Evolutionary conservation across 2,797 vertebrate genomes (phyloP).

Genomic region (Sorex maritimensis): DNA sequence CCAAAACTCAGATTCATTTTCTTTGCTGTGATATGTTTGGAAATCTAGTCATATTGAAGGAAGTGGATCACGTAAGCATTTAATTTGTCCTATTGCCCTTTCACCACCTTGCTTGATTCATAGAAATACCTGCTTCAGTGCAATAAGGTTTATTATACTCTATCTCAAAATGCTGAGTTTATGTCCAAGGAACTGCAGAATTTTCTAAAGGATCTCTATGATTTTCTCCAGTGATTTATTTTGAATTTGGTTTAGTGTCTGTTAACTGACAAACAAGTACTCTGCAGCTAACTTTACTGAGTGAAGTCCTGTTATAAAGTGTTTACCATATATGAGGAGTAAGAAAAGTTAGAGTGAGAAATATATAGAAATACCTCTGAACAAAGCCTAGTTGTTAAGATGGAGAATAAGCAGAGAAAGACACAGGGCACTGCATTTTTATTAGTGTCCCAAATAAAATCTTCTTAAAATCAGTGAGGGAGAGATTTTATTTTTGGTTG

Average conservation of each 20-base stretch:
- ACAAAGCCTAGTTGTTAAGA: neutral
- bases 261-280: neutral
- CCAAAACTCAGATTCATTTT: neutral
- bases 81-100: neutral
- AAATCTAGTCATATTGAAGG: neutral
- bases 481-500: neutral
- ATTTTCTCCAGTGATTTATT: neutral
- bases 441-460: neutral
- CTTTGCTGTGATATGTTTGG: constrained; percentile 3
- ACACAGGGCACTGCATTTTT: too few species aligned
- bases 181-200: neutral
- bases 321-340: constrained; percentile 9
- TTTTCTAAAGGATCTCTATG: neutral
- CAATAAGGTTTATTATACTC: neutral
- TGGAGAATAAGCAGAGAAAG: constrained; percentile 2
- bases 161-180: neutral
- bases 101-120: neutral
- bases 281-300: neutral
- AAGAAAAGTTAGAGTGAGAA: constrained; percentile 13
- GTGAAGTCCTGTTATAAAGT: constrained; percentile 11
- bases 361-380: neutral
- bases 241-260: neutral
- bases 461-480: neutral
- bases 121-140: neutral
- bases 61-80: neutral